Evolutionary conservation across 2,888 invertebrate species (phyloP), one percentile per base, ranked within the genome.

Genomic region (Caenorhabditis wallacei): DNA sequence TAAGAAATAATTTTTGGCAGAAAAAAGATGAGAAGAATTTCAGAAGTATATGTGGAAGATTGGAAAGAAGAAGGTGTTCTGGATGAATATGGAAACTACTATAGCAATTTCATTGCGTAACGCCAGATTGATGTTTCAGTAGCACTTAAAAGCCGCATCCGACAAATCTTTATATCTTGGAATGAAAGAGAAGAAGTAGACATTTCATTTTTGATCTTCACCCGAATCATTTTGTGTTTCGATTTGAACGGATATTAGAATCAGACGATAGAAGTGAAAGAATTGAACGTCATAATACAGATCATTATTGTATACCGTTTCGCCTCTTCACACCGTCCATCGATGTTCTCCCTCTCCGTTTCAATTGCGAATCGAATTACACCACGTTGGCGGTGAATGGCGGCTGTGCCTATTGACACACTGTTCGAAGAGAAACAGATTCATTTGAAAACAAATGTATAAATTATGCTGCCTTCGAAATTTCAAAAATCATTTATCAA

Each of bases 301-400:
- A 78, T 59, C 69, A 78, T 61, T 78, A 78, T 63, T 78, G 78
- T 70, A 78, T 78, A 78, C 78, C 69, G 78, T 78, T 78, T 78
- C 78, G 69, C 78, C 46, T 78, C 59, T 70, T 70, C 69, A 70
- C 69, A 70, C 68, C 68, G 26, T 48, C 26, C 75, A 64, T 63
- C 43, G 56, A 63, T 57, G 26, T 40, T 40, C 40, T 59, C 40
- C 30, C 35, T 43, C 30, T 16, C 30, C 71, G 59, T 76, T 70
- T 78, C 78, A 69, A 78, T 69, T 78, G 69, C 69, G 78, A 69
- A 61, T 78, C 78, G 63, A 78, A 78, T 78, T 69, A 78, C 76
- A 76, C 78, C 48, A 75, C 74, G 66, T 66, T 57, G 74, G 74
- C 54, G 63, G 11, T 40, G 56, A 30, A 56, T 46, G 35, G 54